Evolutionary conservation across 2,113 vertebrate genomes (phyloP).

Genomic region (Tachysurus fulvidraco): DNA sequence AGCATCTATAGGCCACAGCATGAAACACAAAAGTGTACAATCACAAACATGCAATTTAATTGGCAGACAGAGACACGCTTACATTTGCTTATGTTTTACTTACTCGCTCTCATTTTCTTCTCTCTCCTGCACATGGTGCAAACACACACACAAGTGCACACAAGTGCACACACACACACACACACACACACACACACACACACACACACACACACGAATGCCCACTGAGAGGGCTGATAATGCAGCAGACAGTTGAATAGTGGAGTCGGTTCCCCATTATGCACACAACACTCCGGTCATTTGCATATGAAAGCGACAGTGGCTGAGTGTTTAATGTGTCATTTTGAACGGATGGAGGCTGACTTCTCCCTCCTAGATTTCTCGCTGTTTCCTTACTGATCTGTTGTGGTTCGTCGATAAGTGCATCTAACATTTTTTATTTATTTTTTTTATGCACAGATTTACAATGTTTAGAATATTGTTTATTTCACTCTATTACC

Average conservation of each 20-base stretch:
- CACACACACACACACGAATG: conserved; percentile 65
- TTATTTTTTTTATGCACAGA: background rate
- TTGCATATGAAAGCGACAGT: conserved; percentile 72
- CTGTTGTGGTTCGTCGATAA: conserved; percentile 5
- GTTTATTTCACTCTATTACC: background rate
- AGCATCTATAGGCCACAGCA: conserved; percentile 74
- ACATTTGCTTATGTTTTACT: conserved; percentile 35
- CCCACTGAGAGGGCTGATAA: conserved; percentile 75
- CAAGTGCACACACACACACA: conserved; percentile 12
- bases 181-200: conserved; percentile 14
- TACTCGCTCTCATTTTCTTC: background rate
- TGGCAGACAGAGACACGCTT: conserved; percentile 43
- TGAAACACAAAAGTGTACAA: conserved; percentile 46
- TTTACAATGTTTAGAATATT: background rate
- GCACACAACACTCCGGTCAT: conserved; percentile 63
- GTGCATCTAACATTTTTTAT: background rate
- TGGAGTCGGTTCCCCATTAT: conserved; percentile 66
- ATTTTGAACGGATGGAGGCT: conserved; percentile 56
- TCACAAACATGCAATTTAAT: conserved; percentile 36
- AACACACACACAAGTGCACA: conserved; percentile 66
- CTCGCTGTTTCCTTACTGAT: conserved; percentile 1
- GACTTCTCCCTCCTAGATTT: conserved; percentile 50
- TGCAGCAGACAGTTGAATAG: conserved; percentile 73
- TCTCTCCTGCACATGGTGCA: conserved; percentile 3
- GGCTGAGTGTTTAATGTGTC: conserved; percentile 68